A percentile compares a stretch with the other conserved stretches of the same genome.
phyloP scores from a whole-genome alignment of 2,113 vertebrate species.

The Anoplopoma fimbria region DNA sequence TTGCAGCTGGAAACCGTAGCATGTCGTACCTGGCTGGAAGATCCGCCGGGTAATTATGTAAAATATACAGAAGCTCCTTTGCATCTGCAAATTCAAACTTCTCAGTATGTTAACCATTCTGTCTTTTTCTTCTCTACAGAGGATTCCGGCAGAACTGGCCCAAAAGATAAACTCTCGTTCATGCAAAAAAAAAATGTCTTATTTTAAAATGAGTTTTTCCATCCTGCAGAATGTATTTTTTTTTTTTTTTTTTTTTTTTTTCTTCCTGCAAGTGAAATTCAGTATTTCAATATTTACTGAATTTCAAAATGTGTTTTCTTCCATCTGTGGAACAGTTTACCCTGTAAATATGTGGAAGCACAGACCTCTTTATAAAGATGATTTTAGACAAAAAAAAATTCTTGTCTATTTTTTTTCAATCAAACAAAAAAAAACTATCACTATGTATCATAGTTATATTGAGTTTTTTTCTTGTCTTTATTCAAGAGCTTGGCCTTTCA shows the following conservation, averaged over 20 bases:
- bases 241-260: not conserved
- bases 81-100: not conserved
- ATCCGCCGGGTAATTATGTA: conserved; percentile 86
- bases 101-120: not conserved
- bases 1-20: conserved; percentile 86
- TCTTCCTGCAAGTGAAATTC: conserved; percentile 1
- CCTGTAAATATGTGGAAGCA: conserved; percentile 65
- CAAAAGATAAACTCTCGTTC: conserved; percentile 87
- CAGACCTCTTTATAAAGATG: conserved; percentile 63
- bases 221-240: not conserved
- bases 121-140: conserved; percentile 78
- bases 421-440: not conserved
- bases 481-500: not conserved
- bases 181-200: not conserved
- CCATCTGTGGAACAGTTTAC: conserved; percentile 28
- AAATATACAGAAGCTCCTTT: not conserved
- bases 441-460: not conserved
- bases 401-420: not conserved
- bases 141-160: conserved; percentile 93
- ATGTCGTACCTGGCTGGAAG: conserved; percentile 91
- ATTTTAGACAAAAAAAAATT: conserved; percentile 54
- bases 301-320: conserved; percentile 48
- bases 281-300: conserved; percentile 38
- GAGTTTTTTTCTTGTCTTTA: not conserved
- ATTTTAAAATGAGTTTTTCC: conserved; percentile 16